Evolutionary conservation across 2,113 vertebrate genomes (phyloP), one percentile per base, ranked within the genome.

Genomic region (Uropsilus gracilis): DNA sequence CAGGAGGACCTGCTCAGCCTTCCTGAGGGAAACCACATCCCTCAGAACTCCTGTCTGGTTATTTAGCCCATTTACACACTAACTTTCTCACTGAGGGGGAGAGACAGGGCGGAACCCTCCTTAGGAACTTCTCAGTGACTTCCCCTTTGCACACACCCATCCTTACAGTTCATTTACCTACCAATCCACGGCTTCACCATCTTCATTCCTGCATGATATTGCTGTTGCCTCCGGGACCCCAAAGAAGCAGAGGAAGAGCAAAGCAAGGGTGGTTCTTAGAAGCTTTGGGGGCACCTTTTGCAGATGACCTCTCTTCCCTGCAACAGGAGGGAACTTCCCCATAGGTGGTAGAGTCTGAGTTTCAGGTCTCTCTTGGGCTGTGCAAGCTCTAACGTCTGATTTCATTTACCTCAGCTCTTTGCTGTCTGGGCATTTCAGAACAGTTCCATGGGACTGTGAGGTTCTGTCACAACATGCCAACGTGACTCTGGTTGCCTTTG

Each of bases 141-240:
- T 92, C 83, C 32, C 30, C 22, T 26, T 75, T 66, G 30, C 63
- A 80, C 20, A 24, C 0, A 0, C 2, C 48, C 46, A 39, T n/a
- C 71, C 34, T 68, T 37, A 13, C 2, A 1, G 8, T 3, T 82
- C 28, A 2, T 97, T 95, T 96, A 98, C 99, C 97, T 97, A 99
- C 99, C 99, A 99, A 61, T 99, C 99, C n/a, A 99, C 99, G n/a
- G 98, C 55, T 11, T 98, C 85, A 1, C 99, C 99, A 0, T 98
- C 98, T 97, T 99, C 99, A 97, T 99, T 99, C 97, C 97, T 98
- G 97, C 99, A 99, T 30, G 99, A 99, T 96, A 99, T 98, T 37
- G 96, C 95, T 7, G 83, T 89, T n/a, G 97, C 88, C 87, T 96
- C n/a, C 50, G 96, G 88, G 59, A 95, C 30, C 3, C 32, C 5